Evolutionary conservation across 37 sponge, comb jelly and placozoan genomes (phyloP).

Genomic region (Agelas oroides): DNA sequence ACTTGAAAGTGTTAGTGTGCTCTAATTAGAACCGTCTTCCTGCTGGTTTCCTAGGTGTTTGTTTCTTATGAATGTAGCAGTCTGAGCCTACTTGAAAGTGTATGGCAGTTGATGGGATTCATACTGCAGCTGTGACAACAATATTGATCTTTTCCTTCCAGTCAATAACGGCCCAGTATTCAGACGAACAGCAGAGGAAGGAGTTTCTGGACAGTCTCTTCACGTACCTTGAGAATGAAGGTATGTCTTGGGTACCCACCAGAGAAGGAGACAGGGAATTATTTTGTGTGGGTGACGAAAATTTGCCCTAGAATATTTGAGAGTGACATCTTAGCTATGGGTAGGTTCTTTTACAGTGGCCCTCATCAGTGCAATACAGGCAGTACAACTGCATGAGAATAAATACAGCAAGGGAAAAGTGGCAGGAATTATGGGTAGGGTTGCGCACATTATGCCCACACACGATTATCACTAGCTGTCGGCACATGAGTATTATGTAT

Average conservation of each 20-base stretch:
- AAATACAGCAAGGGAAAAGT: too few species aligned
- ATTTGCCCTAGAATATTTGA: too few species aligned
- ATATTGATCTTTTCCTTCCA: neutral
- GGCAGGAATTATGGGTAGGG: too few species aligned
- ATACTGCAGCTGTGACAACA: too few species aligned
- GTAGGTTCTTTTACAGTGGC: too few species aligned
- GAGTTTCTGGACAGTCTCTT: conserved; percentile 60
- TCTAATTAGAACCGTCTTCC: neutral
- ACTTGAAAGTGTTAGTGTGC: neutral
- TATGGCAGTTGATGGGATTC: neutral
- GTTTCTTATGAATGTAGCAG: neutral
- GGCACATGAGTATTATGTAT: too few species aligned
- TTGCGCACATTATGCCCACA: too few species aligned
- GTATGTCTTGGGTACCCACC: too few species aligned
- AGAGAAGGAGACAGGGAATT: neutral
- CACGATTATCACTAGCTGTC: too few species aligned
- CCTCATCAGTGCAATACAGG: too few species aligned
- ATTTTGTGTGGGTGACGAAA: neutral
- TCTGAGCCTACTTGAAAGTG: neutral
- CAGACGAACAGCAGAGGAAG: conserved; percentile 53
- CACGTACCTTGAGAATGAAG: conserved; percentile 43
- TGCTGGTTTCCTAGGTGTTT: conserved; percentile 37
- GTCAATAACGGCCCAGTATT: conserved; percentile 41
- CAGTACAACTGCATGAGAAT: too few species aligned
- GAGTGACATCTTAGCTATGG: too few species aligned